Conservation (phyloP, 2,888 invertebrate genomes). For the Andrena bicolor region DNA sequence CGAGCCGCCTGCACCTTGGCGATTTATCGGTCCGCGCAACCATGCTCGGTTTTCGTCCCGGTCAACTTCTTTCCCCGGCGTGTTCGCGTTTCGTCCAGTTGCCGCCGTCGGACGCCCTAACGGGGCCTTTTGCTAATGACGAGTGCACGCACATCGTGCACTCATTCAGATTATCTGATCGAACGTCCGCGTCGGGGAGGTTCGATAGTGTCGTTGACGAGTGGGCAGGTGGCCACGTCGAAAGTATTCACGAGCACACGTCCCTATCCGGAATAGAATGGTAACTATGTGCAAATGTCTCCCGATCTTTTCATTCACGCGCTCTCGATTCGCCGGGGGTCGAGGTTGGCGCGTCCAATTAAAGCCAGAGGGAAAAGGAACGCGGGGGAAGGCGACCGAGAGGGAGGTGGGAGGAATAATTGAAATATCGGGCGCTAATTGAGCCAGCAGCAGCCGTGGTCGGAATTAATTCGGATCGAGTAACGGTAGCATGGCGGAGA, state of each 20-base stretch:
- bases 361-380: conserved; percentile 24
- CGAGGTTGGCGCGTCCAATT: conserved; percentile 41
- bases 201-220: conserved; percentile 43
- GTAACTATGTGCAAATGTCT: neutral
- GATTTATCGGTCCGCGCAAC: conserved; percentile 56
- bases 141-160: conserved; percentile 6
- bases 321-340: neutral
- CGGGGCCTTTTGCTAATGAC: conserved; percentile 56
- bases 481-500: conserved; percentile 62
- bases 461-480: conserved; percentile 69
- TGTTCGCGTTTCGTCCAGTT: conserved; percentile 23
- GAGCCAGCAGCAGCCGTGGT: conserved; percentile 27
- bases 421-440: conserved; percentile 64
- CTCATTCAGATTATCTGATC: conserved; percentile 50
- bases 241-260: neutral
- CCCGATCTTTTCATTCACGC: conserved; percentile 3
- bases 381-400: neutral
- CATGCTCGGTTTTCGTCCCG: conserved; percentile 22
- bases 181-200: conserved; percentile 37
- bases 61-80: conserved; percentile 35
- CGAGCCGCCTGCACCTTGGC: conserved; percentile 38
- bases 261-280: conserved; percentile 15
- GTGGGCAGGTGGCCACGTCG: conserved; percentile 39
- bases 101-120: conserved; percentile 25
- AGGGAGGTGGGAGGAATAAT: conserved; percentile 36